phyloP scores from a whole-genome alignment of 1,140 invertebrate species.

The Ostrea edulis region DNA sequence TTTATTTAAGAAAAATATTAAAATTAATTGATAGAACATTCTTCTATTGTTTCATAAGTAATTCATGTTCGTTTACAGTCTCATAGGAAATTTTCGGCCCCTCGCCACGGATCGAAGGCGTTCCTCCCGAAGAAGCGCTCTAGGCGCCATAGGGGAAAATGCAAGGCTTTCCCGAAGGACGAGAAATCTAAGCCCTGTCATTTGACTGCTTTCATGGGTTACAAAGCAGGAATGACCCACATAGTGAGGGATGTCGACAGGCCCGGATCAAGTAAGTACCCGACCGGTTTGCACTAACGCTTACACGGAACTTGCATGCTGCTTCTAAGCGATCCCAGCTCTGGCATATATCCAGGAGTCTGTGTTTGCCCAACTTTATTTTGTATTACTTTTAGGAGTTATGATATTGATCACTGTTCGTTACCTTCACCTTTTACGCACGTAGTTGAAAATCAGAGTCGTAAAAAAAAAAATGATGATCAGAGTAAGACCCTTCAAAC shows the following conservation, averaged over 20 bases:
- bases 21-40: neutral
- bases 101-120: conserved; percentile 99
- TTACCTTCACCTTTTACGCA: no score
- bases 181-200: conserved; percentile 97
- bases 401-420: no score
- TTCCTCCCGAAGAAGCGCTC: conserved; percentile 99
- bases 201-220: conserved; percentile 97
- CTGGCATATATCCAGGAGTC: no score
- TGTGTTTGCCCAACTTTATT: no score
- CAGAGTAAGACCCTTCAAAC: no score
- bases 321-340: no score
- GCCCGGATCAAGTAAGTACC: conserved; percentile 96
- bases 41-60: neutral
- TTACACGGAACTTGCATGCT: no score
- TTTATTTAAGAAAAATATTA: neutral
- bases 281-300: neutral
- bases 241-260: conserved; percentile 99
- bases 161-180: conserved; percentile 99
- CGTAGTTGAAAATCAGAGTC: no score
- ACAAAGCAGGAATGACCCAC: conserved; percentile 99
- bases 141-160: conserved; percentile 96
- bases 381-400: no score
- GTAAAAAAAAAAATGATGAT: no score
- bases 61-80: conserved; percentile 86
- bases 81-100: conserved; percentile 99